Evolutionary conservation across 35 echinoderm and acorn worm species (phyloP).

Genomic region (Strongylocentrotus purpuratus): DNA sequence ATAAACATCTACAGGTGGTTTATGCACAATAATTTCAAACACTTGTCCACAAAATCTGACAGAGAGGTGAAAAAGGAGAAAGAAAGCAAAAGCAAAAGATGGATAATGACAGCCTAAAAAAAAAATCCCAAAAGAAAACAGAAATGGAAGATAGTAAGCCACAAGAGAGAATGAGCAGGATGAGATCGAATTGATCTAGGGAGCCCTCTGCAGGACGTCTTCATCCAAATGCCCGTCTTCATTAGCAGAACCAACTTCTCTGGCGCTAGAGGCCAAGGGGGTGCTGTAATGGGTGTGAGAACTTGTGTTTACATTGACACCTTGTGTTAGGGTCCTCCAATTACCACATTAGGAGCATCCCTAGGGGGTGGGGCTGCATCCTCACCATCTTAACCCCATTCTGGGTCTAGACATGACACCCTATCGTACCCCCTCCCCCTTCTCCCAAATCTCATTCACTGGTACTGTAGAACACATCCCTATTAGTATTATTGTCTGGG

Average conservation of each 20-base stretch:
- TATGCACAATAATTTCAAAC: too few species aligned
- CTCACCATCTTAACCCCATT: neutral
- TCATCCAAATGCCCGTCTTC: neutral
- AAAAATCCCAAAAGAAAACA: neutral
- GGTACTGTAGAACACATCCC: neutral
- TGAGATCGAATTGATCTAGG: neutral
- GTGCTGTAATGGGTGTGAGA: constrained; percentile 15
- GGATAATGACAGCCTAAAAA: neutral
- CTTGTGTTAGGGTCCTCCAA: neutral
- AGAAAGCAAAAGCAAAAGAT: neutral
- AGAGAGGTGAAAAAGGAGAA: too few species aligned
- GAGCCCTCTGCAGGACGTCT: neutral
- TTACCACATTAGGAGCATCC: neutral
- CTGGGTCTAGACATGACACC: neutral
- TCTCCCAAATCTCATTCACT: neutral
- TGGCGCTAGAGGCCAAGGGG: neutral
- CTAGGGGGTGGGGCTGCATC: neutral
- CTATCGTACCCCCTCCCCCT: neutral
- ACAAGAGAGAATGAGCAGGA: neutral
- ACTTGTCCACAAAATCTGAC: too few species aligned
- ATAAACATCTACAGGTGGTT: too few species aligned
- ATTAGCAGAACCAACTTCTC: neutral
- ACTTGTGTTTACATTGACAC: neutral
- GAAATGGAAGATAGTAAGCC: neutral
- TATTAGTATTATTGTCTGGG: neutral